These are phyloP conservation scores for Pachyrhynchus sulphureomaculatus DNA, from an alignment of 1,140 invertebrate species.

Conservation along the genomic window DNA sequence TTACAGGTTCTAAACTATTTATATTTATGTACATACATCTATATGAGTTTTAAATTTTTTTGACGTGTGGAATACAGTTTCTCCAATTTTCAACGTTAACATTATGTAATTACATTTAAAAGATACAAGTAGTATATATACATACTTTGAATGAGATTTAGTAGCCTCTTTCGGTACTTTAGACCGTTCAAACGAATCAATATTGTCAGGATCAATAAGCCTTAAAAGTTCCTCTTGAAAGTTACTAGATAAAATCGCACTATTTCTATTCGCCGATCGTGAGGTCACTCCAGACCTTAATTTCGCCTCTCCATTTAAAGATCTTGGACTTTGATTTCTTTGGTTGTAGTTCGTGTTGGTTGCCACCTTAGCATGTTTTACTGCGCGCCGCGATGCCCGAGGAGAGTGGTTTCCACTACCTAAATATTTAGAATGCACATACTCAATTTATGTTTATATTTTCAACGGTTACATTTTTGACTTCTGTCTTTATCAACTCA, in stretches of 20 bases:
- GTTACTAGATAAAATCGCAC: slow-evolving; percentile 67
- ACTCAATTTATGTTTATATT: no score
- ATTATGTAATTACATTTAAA: no score
- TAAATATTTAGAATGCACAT: no score
- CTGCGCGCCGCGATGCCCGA: slow-evolving; percentile 52
- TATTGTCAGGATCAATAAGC: slow-evolving; percentile 83
- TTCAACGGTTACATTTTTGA: no score
- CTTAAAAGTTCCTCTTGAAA: slow-evolving; percentile 87
- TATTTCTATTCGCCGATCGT: slow-evolving; percentile 56
- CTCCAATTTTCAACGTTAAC: no score
- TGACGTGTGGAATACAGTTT: no score
- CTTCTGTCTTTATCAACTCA: no score
- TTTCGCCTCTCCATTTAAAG: slow-evolving; percentile 56
- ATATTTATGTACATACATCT: no score
- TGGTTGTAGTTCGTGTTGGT: slow-evolving; percentile 54
- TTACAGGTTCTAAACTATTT: no score
- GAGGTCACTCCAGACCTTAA: slow-evolving; percentile 54
- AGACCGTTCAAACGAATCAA: slow-evolving; percentile 42
- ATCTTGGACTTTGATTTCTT: slow-evolving; percentile 63
- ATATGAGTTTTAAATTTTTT: no score
- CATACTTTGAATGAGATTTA: slow-evolving; percentile 39
- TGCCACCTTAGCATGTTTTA: slow-evolving; percentile 41
- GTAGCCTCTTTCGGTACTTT: slow-evolving; percentile 1
- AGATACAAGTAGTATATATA: no score
- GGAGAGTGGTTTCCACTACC: slow-evolving; percentile 58